A percentile compares a stretch with the other conserved stretches of the same genome.
Conservation (phyloP, 2,797 vertebrate species). For the Euphonia xanthogaster region DNA sequence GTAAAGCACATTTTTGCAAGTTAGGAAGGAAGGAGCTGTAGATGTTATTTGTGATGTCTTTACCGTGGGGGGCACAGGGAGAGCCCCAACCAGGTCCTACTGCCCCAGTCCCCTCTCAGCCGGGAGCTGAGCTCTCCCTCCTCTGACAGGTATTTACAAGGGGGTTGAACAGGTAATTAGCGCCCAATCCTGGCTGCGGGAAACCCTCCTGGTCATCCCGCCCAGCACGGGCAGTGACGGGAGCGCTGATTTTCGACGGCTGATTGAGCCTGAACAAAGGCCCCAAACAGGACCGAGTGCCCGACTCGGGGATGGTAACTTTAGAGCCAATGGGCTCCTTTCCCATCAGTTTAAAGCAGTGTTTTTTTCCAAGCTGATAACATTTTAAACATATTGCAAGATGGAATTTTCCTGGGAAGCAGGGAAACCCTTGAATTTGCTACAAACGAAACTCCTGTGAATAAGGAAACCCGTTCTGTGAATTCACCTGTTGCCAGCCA, state of each 20-base stretch:
- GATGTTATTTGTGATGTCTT: background rate
- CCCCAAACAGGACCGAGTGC: slow-evolving; percentile 85
- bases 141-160: slow-evolving; percentile 70
- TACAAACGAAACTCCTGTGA: slow-evolving; percentile 35
- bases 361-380: slow-evolving; percentile 61
- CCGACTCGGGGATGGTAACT: slow-evolving; percentile 82
- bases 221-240: slow-evolving; percentile 85
- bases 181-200: slow-evolving; percentile 74
- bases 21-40: background rate
- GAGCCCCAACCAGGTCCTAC: rapidly evolving
- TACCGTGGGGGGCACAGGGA: background rate
- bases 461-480: background rate
- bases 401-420: slow-evolving; percentile 5
- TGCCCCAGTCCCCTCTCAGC: background rate
- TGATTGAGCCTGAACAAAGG: slow-evolving; percentile 91
- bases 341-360: slow-evolving; percentile 78
- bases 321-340: slow-evolving; percentile 85
- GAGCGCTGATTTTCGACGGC: slow-evolving; percentile 87
- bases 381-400: slow-evolving; percentile 60
- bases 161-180: slow-evolving; percentile 81
- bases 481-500: slow-evolving; percentile 40
- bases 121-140: background rate
- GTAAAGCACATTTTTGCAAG: background rate
- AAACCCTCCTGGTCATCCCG: slow-evolving; percentile 86
- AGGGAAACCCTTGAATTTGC: background rate